Conservation (phyloP, 2,113 vertebrate genomes). For the Austrofundulus limnaeus region DNA sequence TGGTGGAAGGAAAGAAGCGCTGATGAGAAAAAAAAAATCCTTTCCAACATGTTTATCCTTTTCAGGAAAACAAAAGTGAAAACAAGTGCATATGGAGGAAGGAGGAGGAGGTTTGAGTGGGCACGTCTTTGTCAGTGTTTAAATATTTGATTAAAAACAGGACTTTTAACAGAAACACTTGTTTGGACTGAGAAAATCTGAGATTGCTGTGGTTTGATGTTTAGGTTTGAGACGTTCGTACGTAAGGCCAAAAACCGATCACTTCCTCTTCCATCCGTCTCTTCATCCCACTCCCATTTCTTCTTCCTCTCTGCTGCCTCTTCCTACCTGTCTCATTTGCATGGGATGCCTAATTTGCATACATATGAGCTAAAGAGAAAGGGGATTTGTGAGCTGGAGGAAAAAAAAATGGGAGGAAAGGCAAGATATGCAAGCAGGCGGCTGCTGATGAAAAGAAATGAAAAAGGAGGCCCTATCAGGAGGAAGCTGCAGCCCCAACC, state of each 20-base stretch:
- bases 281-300: conserved; percentile 44
- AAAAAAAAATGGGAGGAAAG: conserved; percentile 51
- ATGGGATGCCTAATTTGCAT: conserved; percentile 77
- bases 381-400: conserved; percentile 60
- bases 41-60: conserved; percentile 66
- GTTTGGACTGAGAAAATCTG: background rate
- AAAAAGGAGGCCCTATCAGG: conserved; percentile 61
- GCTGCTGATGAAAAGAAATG: conserved; percentile 71
- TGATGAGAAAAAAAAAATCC: conserved; percentile 47
- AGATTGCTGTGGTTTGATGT: background rate
- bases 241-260: conserved; percentile 17
- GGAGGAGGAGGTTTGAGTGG: conserved; percentile 32
- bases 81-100: conserved; percentile 65
- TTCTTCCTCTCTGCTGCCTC: conserved; percentile 35
- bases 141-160: conserved; percentile 4
- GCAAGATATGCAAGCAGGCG: conserved; percentile 60
- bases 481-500: conserved; percentile 44
- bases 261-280: conserved; percentile 44
- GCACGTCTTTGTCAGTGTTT: conserved; percentile 31
- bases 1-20: conserved; percentile 52
- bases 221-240: background rate
- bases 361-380: conserved; percentile 78
- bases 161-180: background rate
- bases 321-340: conserved; percentile 74
- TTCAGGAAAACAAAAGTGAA: conserved; percentile 58